A percentile compares a stretch with the other conserved stretches of the same genome.
Evolutionary conservation across 2,797 vertebrate genomes (phyloP).

Genomic region (Sylvilagus floridanus): DNA sequence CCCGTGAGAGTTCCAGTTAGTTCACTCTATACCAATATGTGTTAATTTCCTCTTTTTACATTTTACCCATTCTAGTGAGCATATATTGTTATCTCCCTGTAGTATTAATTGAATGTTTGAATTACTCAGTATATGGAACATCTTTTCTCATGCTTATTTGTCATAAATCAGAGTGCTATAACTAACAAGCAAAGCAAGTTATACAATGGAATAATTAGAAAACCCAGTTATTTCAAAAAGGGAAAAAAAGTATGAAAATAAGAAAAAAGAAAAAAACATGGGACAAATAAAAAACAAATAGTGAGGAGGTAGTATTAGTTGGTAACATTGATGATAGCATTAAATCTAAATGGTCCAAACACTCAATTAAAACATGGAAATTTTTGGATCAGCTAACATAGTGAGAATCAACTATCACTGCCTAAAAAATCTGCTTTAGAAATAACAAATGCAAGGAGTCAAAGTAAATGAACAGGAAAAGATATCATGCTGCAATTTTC

Average conservation of each 20-base stretch:
- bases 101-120: not conserved
- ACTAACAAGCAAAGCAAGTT: not conserved
- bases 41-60: not conserved
- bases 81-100: not conserved
- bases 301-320: not conserved
- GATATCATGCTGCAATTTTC: not conserved
- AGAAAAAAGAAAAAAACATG: not conserved
- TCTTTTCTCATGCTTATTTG: conserved; percentile 5
- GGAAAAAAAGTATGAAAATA: not conserved
- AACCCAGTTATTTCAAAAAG: not conserved
- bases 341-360: not conserved
- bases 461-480: not conserved
- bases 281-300: not conserved
- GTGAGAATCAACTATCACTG: not conserved
- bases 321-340: not conserved
- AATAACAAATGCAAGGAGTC: not conserved
- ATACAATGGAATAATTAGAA: not conserved
- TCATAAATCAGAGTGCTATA: not conserved
- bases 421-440: not conserved
- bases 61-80: not conserved
- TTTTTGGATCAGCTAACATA: not conserved
- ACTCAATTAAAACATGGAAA: not conserved
- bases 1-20: not conserved
- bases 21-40: not conserved
- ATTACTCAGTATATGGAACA: not conserved